Base-by-base conservation (phyloP, 1,140 invertebrate genomes). In the Heliothis subflexa region DNA sequence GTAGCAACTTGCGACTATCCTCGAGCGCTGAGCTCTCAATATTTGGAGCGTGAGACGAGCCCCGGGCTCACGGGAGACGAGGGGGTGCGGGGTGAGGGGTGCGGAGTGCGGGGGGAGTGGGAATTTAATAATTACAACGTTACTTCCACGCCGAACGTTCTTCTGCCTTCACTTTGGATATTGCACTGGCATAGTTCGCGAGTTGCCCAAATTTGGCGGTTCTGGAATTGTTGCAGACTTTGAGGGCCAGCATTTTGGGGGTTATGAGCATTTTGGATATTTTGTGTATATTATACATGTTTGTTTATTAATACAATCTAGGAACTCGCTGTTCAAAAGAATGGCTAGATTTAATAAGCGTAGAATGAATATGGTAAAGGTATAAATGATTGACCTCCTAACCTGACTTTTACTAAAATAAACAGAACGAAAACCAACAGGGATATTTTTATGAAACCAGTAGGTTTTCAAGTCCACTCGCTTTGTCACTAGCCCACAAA, bases 111-210 rank as follows among this genome's bases (percentile, higher is more conserved):
- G 33, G 9, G 76, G 82, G 52, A 47, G 76, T 25, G 68, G 79
- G 86, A 85, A 87, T 88, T 86, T 85, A 85, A 85, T 88, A 85
- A 88, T 86, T 86, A 85, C 80, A 71, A 64, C 78, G 79, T 86
- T 82, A 83, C 77, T 85, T 83, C 82, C 81, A 73, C 78, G 68
- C 52, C 13, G 75, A 40, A 68, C 71, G 59, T 66, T 55, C 54
- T 70, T 72, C 49, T 55, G 54, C 78, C 57, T 81, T 81, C 61
- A 62, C 47, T 54, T 52, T n/a, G 55, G 54, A 61, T 16, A 66
- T 52, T 68, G 40, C 61, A 54, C 40, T 74, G 55, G 78, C 73
- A 78, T 80, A 76, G 76, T 70, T 79, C 73, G 57, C 57, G 61
- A 52, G 66, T 79, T 70, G 50, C 49, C 21, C 25, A 52, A 72